These are phyloP conservation scores for Diabrotica virgifera DNA, from an alignment of 1,140 invertebrate genomes.

Conservation along the genomic window DNA sequence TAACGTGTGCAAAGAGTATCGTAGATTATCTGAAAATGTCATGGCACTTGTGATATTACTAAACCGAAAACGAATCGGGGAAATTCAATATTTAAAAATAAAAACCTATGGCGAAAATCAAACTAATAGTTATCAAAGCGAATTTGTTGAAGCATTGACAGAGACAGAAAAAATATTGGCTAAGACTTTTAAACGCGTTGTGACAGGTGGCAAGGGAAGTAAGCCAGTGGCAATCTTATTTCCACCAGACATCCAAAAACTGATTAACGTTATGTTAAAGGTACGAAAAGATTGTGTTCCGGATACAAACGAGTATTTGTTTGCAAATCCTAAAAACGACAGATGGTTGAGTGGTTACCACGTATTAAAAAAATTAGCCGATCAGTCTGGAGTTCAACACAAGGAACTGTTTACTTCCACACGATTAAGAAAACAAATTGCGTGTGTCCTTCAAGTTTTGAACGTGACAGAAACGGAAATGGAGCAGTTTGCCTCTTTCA, in stretches of 20 bases:
- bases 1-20: too few species aligned
- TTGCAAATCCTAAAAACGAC: conserved; percentile 8
- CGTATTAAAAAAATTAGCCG: conserved; percentile 21
- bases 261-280: neutral
- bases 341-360: conserved; percentile 13
- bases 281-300: neutral
- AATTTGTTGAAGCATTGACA: too few species aligned
- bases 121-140: too few species aligned
- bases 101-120: too few species aligned
- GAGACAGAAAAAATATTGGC: too few species aligned
- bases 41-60: too few species aligned
- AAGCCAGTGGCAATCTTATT: conserved; percentile 29
- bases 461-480: conserved; percentile 24
- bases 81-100: too few species aligned
- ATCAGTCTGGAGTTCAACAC: conserved; percentile 12
- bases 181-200: too few species aligned
- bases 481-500: conserved; percentile 34
- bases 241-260: neutral
- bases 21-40: too few species aligned
- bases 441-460: conserved; percentile 27
- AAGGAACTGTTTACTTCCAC: conserved; percentile 25
- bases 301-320: conserved; percentile 13
- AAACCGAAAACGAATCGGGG: too few species aligned
- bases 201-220: too few species aligned
- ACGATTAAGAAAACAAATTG: conserved; percentile 30